Evolutionary conservation across 2,797 vertebrate species (phyloP).

Genomic region (Adrianichthys oophorus): DNA sequence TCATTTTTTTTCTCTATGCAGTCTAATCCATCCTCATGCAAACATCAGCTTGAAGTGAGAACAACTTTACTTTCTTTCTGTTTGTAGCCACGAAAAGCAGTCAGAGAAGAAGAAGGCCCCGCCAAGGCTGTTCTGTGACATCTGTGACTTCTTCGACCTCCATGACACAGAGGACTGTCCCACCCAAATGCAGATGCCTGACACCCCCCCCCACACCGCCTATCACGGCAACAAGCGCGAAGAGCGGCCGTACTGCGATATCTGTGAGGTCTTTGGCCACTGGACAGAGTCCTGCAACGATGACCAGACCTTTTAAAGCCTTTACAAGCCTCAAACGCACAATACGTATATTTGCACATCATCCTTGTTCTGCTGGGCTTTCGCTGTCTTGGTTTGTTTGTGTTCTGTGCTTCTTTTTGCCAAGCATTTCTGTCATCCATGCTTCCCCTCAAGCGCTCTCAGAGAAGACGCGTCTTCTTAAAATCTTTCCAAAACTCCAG

Average conservation of each 20-base stretch:
- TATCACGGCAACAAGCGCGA: constrained; percentile 89
- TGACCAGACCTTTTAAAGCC: constrained; percentile 90
- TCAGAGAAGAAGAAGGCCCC: constrained; percentile 86
- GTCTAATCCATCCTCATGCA: no score
- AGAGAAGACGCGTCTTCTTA: constrained; percentile 32
- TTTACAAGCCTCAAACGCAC: constrained; percentile 43
- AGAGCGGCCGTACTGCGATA: constrained; percentile 93
- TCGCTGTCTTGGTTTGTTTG: constrained; percentile 47
- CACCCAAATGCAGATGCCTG: constrained; percentile 88
- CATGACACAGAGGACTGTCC: constrained; percentile 98
- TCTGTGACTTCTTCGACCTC: constrained; percentile 96
- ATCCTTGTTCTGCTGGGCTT: constrained; percentile 47
- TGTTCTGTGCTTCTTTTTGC: constrained; percentile 51
- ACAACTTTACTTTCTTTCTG: not conserved
- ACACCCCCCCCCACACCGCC: constrained; percentile 89
- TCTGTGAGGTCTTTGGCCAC: constrained; percentile 96
- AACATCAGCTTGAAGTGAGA: no score
- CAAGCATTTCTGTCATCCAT: constrained; percentile 45
- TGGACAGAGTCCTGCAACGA: constrained; percentile 92
- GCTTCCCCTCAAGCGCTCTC: constrained; percentile 60
- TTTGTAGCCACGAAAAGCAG: constrained; percentile 62
- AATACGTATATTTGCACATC: constrained; percentile 70
- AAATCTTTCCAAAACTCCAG: constrained; percentile 27
- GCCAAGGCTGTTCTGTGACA: constrained; percentile 95
- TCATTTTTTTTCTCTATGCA: no score